phyloP scores from a whole-genome alignment of 1,140 invertebrate genomes.

The Whitmania pigra region DNA sequence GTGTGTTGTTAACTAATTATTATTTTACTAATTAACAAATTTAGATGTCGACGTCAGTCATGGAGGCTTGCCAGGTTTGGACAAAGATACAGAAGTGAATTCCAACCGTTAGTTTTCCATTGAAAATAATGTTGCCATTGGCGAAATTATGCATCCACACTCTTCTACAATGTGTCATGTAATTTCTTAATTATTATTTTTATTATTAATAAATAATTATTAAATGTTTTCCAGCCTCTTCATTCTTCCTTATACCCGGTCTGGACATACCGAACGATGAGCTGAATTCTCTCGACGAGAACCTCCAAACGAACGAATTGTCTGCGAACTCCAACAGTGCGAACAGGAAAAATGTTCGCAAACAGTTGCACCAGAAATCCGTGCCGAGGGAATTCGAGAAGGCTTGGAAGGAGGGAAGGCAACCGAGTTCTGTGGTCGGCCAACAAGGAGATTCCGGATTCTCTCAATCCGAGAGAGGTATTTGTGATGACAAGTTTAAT shows the following conservation, averaged over 20 bases:
- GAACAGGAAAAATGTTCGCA: conserved; percentile 45
- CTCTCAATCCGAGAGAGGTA: no score
- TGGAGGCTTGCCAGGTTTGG: no score
- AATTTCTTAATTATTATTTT: no score
- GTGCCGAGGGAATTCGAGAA: conserved; percentile 89
- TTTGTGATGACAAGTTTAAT: no score
- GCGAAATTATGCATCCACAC: no score
- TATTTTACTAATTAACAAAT: not conserved
- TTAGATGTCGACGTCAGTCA: not conserved
- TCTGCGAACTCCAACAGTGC: not conserved
- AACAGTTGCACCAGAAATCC: conserved; percentile 76
- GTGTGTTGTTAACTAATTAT: no score
- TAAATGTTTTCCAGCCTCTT: not conserved
- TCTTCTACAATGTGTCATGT: no score
- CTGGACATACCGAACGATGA: not conserved
- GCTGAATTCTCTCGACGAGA: not conserved
- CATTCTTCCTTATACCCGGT: not conserved
- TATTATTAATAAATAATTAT: no score
- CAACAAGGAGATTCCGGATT: not conserved
- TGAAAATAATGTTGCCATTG: no score
- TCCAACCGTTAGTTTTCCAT: no score
- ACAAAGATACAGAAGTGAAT: no score
- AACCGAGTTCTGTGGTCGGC: conserved; percentile 19
- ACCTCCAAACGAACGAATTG: not conserved
- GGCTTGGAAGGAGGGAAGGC: conserved; percentile 72